Percentiles rank a stretch among this genome's conserved stretches.
phyloP scores from a whole-genome alignment of 2,113 vertebrate genomes.

The Axis porcinus region DNA sequence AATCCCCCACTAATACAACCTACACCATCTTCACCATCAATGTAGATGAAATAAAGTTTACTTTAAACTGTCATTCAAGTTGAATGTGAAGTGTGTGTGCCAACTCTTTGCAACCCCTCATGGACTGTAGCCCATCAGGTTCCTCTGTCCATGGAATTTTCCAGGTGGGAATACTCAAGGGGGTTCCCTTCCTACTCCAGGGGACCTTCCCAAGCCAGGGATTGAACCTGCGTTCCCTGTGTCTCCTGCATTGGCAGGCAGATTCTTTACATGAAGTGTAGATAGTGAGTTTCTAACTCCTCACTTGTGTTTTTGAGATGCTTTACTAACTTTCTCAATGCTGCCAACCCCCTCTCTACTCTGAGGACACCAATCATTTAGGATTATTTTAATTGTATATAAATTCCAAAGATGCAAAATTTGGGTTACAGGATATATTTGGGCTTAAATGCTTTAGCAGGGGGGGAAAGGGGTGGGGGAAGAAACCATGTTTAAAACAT shows the following conservation, averaged over 20 bases:
- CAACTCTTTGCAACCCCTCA: not conserved
- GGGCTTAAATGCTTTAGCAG: not conserved
- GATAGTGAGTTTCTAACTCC: not conserved
- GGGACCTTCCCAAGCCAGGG: not conserved
- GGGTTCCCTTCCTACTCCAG: not conserved
- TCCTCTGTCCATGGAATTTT: not conserved
- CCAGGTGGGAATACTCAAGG: not conserved
- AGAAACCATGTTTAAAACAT: not conserved
- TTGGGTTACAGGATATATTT: not conserved
- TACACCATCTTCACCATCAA: not conserved
- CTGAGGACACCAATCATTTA: not conserved
- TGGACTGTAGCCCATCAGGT: not conserved
- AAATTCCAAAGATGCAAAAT: not conserved
- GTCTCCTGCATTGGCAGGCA: not conserved
- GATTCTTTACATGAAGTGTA: not conserved
- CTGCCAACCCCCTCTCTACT: not conserved
- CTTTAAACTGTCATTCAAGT: not conserved
- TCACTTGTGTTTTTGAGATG: not conserved
- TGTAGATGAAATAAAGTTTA: not conserved
- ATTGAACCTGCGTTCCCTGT: rapidly evolving
- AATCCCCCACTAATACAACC: not conserved
- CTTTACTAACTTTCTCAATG: not conserved
- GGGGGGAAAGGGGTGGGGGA: not conserved
- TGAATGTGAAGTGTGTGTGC: not conserved
- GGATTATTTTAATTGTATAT: not conserved